Conservation (phyloP, 2,113 vertebrate species). For the Spea bombifrons region DNA sequence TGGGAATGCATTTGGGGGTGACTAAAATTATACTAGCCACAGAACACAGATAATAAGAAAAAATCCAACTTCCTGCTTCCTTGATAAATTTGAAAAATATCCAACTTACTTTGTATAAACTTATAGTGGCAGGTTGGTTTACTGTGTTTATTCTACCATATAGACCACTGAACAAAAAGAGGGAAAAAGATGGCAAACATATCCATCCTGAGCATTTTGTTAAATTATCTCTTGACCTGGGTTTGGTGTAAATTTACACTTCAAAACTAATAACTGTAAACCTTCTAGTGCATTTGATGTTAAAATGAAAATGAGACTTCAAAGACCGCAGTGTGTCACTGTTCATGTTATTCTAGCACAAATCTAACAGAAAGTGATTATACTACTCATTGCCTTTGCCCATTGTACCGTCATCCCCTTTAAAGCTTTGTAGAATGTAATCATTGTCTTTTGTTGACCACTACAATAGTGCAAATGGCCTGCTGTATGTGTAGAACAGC, state of each 20-base stretch:
- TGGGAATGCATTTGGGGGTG: no score
- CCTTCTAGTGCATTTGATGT: conserved; percentile 76
- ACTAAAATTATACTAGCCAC: no score
- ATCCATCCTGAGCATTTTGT: conserved; percentile 28
- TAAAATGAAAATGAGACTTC: conserved; percentile 76
- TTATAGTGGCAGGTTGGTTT: no score
- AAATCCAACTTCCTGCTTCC: no score
- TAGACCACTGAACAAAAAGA: background rate
- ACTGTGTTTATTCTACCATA: background rate
- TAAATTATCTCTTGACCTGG: conserved; percentile 68
- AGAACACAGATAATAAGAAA: no score
- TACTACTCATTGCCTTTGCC: conserved; percentile 69
- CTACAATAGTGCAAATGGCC: conserved; percentile 77
- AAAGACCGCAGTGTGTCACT: conserved; percentile 66
- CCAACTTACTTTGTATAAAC: no score
- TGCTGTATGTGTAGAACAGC: conserved; percentile 60
- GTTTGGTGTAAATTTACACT: conserved; percentile 70
- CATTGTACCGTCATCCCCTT: conserved; percentile 75
- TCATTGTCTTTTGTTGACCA: conserved; percentile 90
- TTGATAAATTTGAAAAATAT: no score
- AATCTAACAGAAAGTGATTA: conserved; percentile 71
- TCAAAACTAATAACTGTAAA: conserved; percentile 68
- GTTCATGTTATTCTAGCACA: conserved; percentile 65
- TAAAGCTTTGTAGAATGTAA: conserved; percentile 77
- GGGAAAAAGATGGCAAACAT: conserved; percentile 32